phyloP scores from a whole-genome alignment of 2,113 vertebrate genomes.

The Machaerirhynchus nigripectus region DNA sequence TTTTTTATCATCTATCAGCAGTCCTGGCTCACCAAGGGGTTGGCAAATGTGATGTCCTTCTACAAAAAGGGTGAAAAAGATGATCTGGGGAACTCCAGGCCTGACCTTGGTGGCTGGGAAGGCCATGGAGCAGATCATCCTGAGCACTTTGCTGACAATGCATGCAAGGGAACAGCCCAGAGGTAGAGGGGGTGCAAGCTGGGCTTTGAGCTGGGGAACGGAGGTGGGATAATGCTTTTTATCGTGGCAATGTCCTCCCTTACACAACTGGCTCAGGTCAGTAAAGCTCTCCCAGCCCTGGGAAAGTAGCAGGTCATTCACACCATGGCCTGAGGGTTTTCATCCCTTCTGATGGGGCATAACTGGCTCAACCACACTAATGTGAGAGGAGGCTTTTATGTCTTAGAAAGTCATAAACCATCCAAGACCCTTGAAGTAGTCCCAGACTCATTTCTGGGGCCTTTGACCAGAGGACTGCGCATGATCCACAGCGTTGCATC shows the following conservation, averaged over 20 bases:
- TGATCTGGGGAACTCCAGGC: background rate
- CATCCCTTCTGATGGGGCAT: background rate
- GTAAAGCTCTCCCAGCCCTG: background rate
- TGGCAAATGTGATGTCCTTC: background rate
- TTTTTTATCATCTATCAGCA: background rate
- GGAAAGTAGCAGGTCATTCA: background rate
- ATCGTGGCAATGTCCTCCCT: background rate
- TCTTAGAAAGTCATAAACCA: background rate
- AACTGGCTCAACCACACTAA: background rate
- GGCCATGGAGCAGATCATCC: background rate
- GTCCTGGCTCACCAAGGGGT: background rate
- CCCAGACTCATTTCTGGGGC: background rate
- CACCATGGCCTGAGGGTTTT: background rate
- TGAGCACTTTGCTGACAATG: background rate
- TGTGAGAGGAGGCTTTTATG: background rate
- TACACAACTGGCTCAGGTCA: background rate
- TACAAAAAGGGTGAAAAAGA: background rate
- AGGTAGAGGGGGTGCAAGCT: background rate
- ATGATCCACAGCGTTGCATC: background rate
- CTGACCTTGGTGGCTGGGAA: background rate
- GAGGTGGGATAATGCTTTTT: background rate
- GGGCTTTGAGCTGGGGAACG: background rate
- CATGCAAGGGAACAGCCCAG: background rate
- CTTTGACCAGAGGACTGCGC: background rate
- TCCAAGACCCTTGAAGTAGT: background rate